phyloP scores from a whole-genome alignment of 2,888 invertebrate genomes.

The Alcis repandata region DNA sequence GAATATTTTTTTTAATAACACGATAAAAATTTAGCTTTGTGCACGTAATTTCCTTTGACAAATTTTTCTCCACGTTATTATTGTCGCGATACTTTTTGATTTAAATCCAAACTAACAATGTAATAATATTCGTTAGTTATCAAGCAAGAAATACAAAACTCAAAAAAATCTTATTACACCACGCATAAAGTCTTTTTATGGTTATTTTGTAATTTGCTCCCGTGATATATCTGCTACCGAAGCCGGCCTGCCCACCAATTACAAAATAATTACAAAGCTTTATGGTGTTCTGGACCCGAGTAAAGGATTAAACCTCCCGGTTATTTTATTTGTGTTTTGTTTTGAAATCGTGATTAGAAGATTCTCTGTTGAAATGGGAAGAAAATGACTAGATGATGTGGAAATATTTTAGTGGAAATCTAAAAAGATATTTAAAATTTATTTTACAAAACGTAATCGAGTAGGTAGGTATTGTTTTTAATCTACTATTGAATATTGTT shows the following conservation, averaged over 20 bases:
- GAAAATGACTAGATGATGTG: neutral
- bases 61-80: too few relatives aligned
- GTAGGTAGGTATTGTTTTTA: too few relatives aligned
- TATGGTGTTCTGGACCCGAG: conserved; percentile 49
- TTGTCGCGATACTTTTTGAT: too few relatives aligned
- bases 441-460: neutral
- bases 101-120: too few relatives aligned
- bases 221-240: conserved; percentile 81
- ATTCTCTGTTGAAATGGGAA: neutral
- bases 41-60: too few relatives aligned
- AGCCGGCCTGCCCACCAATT: conserved; percentile 75
- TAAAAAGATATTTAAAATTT: too few relatives aligned
- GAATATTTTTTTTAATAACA: too few relatives aligned
- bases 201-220: conserved; percentile 43
- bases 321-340: conserved; percentile 24
- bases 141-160: conserved; percentile 18
- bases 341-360: conserved; percentile 18
- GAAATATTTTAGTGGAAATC: too few relatives aligned
- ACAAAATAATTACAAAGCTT: conserved; percentile 79
- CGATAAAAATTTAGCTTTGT: too few relatives aligned
- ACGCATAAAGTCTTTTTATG: conserved; percentile 19
- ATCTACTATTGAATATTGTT: too few relatives aligned
- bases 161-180: conserved; percentile 13
- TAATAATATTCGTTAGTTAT: conserved; percentile 1
- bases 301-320: conserved; percentile 50